Percentiles rank a stretch among this genome's conserved stretches.
Conservation (phyloP, 2,888 invertebrate genomes). For the Eledone cirrhosa region DNA sequence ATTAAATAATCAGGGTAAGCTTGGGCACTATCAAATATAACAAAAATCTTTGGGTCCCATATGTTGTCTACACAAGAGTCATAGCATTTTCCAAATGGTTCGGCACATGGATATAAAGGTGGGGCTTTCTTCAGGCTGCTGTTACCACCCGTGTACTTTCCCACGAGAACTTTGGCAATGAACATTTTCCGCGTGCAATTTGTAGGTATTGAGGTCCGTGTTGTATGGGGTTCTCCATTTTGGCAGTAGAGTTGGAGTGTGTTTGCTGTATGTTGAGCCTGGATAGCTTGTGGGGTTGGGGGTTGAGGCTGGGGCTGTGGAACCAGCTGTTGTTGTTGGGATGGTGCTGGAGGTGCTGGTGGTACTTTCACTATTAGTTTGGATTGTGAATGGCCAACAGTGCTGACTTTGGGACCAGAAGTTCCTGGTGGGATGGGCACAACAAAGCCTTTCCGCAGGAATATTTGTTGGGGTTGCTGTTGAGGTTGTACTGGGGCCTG, state of each 20-base stretch:
- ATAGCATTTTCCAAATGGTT: constrained; percentile 58
- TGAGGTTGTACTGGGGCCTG: constrained; percentile 19
- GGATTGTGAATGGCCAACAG: constrained; percentile 21
- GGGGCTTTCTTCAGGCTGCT: constrained; percentile 55
- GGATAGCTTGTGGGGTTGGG: constrained; percentile 20
- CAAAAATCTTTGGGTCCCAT: constrained; percentile 57
- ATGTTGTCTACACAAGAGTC: constrained; percentile 63
- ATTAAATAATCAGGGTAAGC: constrained; percentile 63
- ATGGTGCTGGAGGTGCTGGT: not conserved
- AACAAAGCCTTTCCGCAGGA: not conserved
- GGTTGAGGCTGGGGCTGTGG: constrained; percentile 27
- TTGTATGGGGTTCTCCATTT: constrained; percentile 9
- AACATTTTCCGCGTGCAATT: constrained; percentile 50
- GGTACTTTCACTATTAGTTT: constrained; percentile 14
- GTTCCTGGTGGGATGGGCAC: constrained; percentile 17
- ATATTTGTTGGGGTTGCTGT: constrained; percentile 2
- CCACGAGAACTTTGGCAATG: constrained; percentile 59
- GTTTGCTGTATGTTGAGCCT: constrained; percentile 8
- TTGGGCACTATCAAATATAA: constrained; percentile 63
- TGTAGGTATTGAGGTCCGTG: constrained; percentile 27
- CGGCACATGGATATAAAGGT: constrained; percentile 46
- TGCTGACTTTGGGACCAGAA: constrained; percentile 24
- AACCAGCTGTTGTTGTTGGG: constrained; percentile 26
- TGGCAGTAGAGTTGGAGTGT: constrained; percentile 13
- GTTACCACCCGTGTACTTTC: constrained; percentile 56